phyloP scores from a whole-genome alignment of 2,113 vertebrate genomes.

The Pundamilia nyererei region DNA sequence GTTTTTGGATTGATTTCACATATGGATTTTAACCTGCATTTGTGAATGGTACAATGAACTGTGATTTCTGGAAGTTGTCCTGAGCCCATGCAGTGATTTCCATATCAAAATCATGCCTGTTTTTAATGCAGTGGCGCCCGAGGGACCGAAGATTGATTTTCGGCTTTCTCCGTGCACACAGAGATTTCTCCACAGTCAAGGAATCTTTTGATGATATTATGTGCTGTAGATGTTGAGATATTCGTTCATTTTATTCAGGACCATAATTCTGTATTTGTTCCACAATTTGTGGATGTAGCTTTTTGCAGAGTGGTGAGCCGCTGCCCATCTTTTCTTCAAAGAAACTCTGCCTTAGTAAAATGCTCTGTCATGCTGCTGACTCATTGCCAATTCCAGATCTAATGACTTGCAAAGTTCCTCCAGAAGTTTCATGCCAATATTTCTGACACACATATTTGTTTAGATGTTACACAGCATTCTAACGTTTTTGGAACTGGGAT shows the following conservation, averaged over 20 bases:
- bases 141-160: neutral
- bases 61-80: neutral
- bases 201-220: neutral
- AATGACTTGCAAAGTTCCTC: neutral
- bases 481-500: neutral
- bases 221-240: neutral
- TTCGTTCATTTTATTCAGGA: neutral
- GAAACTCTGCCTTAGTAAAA: neutral
- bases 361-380: neutral
- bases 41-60: neutral
- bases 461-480: neutral
- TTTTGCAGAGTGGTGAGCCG: neutral
- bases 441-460: neutral
- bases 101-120: neutral
- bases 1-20: neutral
- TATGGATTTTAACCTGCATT: neutral
- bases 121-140: neutral
- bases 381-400: neutral
- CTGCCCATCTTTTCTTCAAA: neutral
- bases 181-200: neutral
- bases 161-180: neutral
- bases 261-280: neutral
- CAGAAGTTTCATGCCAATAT: fast-evolving
- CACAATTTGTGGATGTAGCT: neutral
- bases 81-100: neutral